Evolutionary conservation across 2,888 invertebrate species (phyloP).

Genomic region (Pseudococcus longispinus): DNA sequence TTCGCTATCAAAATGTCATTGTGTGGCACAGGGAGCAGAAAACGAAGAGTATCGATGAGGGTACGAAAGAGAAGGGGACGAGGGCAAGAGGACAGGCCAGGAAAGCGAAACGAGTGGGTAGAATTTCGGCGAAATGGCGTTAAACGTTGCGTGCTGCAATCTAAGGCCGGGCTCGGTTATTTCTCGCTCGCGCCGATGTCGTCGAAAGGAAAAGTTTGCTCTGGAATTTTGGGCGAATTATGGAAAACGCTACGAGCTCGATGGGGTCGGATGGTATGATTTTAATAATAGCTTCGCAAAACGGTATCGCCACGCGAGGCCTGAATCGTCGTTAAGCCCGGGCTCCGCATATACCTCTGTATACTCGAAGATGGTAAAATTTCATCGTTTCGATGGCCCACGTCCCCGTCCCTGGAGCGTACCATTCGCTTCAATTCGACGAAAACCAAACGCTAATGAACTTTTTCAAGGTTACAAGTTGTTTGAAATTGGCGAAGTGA

Average conservation of each 20-base stretch:
- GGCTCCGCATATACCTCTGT: neutral
- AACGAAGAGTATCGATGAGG: neutral
- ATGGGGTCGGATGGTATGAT: neutral
- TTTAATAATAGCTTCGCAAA: neutral
- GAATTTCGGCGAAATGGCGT: neutral
- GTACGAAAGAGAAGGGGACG: neutral
- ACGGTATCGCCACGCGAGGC: neutral
- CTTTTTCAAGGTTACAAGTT: slow-evolving; percentile 3
- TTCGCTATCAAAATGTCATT: neutral
- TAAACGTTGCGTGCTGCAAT: neutral
- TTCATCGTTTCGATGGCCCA: neutral
- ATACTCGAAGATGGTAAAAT: neutral
- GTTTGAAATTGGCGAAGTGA: neutral
- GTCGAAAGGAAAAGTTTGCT: neutral
- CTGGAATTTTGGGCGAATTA: neutral
- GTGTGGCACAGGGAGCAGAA: neutral
- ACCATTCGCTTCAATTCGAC: neutral
- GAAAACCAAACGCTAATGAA: neutral
- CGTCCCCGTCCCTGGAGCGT: neutral
- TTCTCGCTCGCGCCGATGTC: too few relatives aligned
- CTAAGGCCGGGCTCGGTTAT: too few relatives aligned
- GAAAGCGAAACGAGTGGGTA: too few relatives aligned
- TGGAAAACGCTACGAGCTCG: neutral
- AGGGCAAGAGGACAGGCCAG: neutral
- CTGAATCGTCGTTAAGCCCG: neutral